Evolutionary conservation across 2,113 vertebrate genomes (phyloP), one percentile per base, ranked within the genome.

Genomic region (Menura novaehollandiae): DNA sequence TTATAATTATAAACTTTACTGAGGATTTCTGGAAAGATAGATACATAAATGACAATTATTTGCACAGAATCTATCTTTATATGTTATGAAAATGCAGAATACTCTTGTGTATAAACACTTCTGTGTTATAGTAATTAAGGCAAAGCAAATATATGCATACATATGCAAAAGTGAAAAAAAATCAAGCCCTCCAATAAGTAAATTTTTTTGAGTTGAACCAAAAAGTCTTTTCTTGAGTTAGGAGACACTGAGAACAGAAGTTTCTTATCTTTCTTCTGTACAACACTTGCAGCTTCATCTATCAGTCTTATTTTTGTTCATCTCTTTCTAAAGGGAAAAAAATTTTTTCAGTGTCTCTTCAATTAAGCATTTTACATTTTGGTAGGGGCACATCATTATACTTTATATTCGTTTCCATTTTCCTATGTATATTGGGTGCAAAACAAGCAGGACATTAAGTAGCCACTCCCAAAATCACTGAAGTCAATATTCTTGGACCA

Each of bases 371-470:
- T 93, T 85, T 66, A 19, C 1, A 19, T 85, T 88, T 79, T 62
- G 11, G 3, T 75, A 66, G 53, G 5, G 13, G 5, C 10, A 23
- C 6, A 35, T 52, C 1, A 12, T 32, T 76, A 2, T 0, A 21
- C 78, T 44, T 30, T 22, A 33, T 46, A 28, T 43, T 53, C 8
- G 30, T 56, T 79, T 62, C 8, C 3, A 37, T 89, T 83, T 91
- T 72, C n/a, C 28, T 62, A 7, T 62, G 21, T 5, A 28, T 68
- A 53, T 55, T 8, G 2, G 7, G 43, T 76, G 7, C 17, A 58
- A 71, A 91, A 53, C 16, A 78, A 67, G 14, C 24, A 72, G 52
- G 28, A 21, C 5, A 15, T n/a, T 60, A 52, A 23, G 17, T 41
- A 53, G 16, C n/a, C n/a, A n/a, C 9, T 46, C 14, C 8, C 6